Conservation (phyloP, 92 coral and sea anemone genomes). For the Anthopleura xanthogrammica region DNA sequence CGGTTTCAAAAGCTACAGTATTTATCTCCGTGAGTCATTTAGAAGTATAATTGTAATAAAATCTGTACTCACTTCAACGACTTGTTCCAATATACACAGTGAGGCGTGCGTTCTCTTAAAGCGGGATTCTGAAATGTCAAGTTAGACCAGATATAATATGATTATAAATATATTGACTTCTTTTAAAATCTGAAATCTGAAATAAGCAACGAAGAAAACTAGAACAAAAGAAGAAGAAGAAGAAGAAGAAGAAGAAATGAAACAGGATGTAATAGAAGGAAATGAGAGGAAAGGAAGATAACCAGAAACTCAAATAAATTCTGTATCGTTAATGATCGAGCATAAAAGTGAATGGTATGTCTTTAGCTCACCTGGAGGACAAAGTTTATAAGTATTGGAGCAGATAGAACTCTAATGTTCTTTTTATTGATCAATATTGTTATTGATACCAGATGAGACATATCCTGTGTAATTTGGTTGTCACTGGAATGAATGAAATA, state of each 20-base stretch:
- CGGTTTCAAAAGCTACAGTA: too few species aligned
- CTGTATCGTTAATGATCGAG: too few species aligned
- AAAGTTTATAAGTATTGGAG: neutral
- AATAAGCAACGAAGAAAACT: neutral
- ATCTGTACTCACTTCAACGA: neutral
- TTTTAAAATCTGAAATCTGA: neutral
- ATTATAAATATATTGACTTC: too few species aligned
- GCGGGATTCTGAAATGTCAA: neutral
- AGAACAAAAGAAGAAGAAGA: neutral
- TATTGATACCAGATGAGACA: neutral
- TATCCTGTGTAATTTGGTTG: neutral
- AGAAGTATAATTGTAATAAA: too few species aligned
- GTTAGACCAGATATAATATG: too few species aligned
- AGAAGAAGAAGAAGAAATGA: too few species aligned
- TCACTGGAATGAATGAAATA: neutral
- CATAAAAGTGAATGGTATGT: neutral
- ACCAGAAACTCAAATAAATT: neutral
- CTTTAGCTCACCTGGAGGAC: neutral
- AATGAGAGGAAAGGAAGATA: neutral
- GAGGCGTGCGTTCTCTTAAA: neutral
- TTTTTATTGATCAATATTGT: neutral
- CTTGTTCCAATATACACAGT: conserved; percentile 28
- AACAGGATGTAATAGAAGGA: too few species aligned
- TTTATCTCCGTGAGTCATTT: too few species aligned
- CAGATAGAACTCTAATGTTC: neutral